Conservation (phyloP, 2,888 invertebrate genomes). For the Rotaria socialis region DNA sequence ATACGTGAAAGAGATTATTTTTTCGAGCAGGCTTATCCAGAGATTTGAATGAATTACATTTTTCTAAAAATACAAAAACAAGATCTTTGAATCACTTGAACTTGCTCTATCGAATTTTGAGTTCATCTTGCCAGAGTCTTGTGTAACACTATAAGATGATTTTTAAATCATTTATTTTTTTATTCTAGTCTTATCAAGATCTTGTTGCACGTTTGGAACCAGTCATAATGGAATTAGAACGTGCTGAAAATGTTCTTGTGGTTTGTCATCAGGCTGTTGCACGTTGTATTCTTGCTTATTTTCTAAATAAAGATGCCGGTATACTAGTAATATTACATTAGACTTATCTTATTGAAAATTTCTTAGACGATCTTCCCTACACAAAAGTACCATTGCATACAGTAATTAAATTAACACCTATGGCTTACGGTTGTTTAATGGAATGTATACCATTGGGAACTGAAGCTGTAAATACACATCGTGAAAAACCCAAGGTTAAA, state of each 20-base stretch:
- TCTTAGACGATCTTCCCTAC: slow-evolving; percentile 60
- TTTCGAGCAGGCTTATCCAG: too few species aligned
- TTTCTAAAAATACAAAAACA: too few species aligned
- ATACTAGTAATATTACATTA: slow-evolving; percentile 48
- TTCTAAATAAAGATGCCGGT: slow-evolving; percentile 79
- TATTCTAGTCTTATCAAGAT: slow-evolving; percentile 78
- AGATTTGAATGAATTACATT: too few species aligned
- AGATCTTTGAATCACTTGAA: too few species aligned
- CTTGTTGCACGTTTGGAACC: slow-evolving; percentile 82
- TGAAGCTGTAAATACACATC: slow-evolving; percentile 82
- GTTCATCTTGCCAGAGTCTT: too few species aligned
- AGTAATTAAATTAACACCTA: slow-evolving; percentile 78
- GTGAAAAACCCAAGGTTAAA: slow-evolving; percentile 51
- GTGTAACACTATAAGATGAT: too few species aligned
- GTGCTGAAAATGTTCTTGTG: slow-evolving; percentile 59
- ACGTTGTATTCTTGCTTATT: slow-evolving; percentile 74
- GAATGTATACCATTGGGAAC: slow-evolving; percentile 79
- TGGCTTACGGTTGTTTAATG: slow-evolving; percentile 81
- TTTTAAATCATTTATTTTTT: background rate
- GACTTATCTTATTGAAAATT: too few species aligned
- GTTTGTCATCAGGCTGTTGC: slow-evolving; percentile 84
- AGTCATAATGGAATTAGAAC: slow-evolving; percentile 68
- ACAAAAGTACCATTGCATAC: slow-evolving; percentile 68
- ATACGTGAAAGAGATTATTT: too few species aligned
- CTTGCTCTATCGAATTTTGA: too few species aligned